A percentile compares a stretch with the other conserved stretches of the same genome.
Conservation (phyloP, 2,113 vertebrate genomes). For the Fukomys damarensis region DNA sequence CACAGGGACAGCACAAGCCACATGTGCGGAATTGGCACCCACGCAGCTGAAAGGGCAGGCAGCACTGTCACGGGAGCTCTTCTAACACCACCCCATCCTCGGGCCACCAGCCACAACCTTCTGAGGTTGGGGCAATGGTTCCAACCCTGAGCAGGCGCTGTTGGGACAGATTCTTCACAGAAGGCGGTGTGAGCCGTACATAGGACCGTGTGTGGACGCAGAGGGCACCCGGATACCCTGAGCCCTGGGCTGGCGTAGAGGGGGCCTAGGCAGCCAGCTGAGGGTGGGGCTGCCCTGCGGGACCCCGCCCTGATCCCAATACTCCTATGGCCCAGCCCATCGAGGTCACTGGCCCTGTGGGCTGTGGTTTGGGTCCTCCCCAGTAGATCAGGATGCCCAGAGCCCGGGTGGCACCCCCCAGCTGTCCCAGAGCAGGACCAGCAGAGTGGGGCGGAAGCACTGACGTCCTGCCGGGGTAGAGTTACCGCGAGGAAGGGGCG, state of each 20-base stretch:
- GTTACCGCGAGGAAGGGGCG: not conserved
- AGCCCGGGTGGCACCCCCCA: fast-evolving
- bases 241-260: not conserved
- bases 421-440: fast-evolving
- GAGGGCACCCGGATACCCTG: not conserved
- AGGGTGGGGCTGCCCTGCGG: not conserved
- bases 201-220: not conserved
- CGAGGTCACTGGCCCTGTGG: not conserved
- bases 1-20: not conserved
- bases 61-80: not conserved
- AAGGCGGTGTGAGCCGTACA: fast-evolving
- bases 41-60: not conserved
- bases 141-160: not conserved
- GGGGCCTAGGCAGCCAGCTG: not conserved
- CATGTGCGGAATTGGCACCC: not conserved
- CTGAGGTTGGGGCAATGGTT: no score
- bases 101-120: not conserved
- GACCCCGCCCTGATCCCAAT: fast-evolving
- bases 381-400: not conserved
- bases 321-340: not conserved
- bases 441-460: fast-evolving
- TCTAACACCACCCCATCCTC: not conserved
- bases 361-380: not conserved
- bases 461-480: fast-evolving
- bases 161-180: not conserved